A percentile compares a stretch with the other conserved stretches of the same genome.
phyloP scores from a whole-genome alignment of 2,888 invertebrate genomes.

The Alloscopus bannaensis region DNA sequence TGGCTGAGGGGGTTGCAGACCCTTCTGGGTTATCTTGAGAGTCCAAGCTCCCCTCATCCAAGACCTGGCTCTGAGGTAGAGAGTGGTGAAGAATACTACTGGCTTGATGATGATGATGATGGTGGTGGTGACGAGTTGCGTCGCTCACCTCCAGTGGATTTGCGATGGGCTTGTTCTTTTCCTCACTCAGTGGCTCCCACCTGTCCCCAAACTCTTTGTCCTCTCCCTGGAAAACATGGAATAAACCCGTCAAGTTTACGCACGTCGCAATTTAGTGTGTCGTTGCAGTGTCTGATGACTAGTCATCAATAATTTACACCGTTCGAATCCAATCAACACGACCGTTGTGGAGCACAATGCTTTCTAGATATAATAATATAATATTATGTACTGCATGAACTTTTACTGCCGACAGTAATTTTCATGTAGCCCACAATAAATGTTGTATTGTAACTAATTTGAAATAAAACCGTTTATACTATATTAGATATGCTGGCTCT shows the following conservation, averaged over 20 bases:
- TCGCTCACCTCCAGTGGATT: slow-evolving; percentile 23
- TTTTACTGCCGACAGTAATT: no score
- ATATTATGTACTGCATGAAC: no score
- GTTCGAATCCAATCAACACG: no score
- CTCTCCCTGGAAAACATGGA: slow-evolving; percentile 40
- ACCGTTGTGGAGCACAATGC: no score
- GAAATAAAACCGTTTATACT: no score
- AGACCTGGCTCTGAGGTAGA: slow-evolving; percentile 12
- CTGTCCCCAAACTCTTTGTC: slow-evolving; percentile 56
- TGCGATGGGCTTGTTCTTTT: slow-evolving; percentile 2
- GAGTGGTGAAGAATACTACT: slow-evolving; percentile 18
- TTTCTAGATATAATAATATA: no score
- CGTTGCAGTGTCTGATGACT: no score
- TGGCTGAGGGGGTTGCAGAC: slow-evolving; percentile 24
- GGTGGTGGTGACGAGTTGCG: slow-evolving; percentile 23
- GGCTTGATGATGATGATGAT: slow-evolving; percentile 10
- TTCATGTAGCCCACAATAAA: no score
- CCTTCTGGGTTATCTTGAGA: slow-evolving; percentile 43
- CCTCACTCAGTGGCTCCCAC: slow-evolving; percentile 45
- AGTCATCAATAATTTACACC: no score
- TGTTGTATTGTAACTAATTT: no score
- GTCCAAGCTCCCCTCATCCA: slow-evolving; percentile 55
- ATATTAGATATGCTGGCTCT: no score
- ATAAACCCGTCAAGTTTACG: neutral
- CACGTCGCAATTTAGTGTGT: neutral